Percentiles rank a stretch among this genome's conserved stretches.
These are phyloP conservation scores for Scytalopus superciliaris DNA, from an alignment of 2,113 vertebrate genomes.

Conservation along the genomic window DNA sequence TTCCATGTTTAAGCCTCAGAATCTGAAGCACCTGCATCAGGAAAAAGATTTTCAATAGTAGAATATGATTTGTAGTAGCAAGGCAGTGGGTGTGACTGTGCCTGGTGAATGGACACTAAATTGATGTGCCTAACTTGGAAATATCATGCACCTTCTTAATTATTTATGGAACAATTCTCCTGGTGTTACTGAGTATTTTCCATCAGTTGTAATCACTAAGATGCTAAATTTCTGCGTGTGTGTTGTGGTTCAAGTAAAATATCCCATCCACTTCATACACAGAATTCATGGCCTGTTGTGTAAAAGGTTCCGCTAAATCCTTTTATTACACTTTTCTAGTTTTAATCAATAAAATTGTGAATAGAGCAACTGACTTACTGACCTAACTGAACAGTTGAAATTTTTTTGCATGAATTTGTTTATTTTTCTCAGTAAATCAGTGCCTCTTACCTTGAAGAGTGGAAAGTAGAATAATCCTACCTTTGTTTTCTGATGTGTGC, in stretches of 20 bases:
- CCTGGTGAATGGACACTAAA: not conserved
- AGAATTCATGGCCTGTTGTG: not conserved
- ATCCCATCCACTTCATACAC: rapidly evolving
- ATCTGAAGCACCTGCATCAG: not conserved
- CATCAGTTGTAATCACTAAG: not conserved
- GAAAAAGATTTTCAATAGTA: not conserved
- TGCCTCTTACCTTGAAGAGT: not conserved
- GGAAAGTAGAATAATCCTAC: not conserved
- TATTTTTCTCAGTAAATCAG: not conserved
- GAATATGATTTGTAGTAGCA: not conserved
- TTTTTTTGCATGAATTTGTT: not conserved
- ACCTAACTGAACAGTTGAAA: not conserved
- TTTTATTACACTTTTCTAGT: not conserved
- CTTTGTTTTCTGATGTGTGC: not conserved
- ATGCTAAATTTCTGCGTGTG: not conserved
- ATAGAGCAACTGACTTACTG: not conserved
- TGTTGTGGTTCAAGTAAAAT: not conserved
- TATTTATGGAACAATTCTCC: not conserved
- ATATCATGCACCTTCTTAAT: not conserved
- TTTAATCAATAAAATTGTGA: not conserved
- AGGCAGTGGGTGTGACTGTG: not conserved
- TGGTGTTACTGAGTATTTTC: not conserved
- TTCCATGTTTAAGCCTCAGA: not conserved
- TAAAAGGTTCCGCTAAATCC: not conserved
- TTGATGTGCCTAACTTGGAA: not conserved